Evolutionary conservation across 2,888 invertebrate genomes (phyloP), one percentile per base, ranked within the genome.

Genomic region (Teleogryllus oceanicus): DNA sequence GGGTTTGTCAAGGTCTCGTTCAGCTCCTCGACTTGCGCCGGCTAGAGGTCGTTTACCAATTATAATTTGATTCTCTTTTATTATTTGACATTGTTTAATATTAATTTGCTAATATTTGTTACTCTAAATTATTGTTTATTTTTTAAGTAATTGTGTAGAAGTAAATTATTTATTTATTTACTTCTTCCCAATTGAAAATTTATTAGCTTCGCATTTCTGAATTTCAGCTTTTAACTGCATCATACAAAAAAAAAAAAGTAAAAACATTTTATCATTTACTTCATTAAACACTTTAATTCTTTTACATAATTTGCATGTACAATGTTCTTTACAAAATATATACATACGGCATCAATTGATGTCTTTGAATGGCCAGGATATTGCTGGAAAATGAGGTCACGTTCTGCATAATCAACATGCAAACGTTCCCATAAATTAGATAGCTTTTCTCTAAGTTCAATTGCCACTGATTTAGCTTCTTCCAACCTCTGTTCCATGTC

Each of bases 341-440:
- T 37, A 85, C 84, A 84, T 82, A 87, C 86, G 8, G 91, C 91
- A 49, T 88, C 87, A 81, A 92, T 88, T 1, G 91, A 89, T 1
- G 86, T 85, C 0, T 89, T 87, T 78, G 90, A 90, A 85, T 90
- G 90, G 4, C 92, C 92, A 0, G 88, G 88, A 85, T 92, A 88
- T 0, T 89, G 89, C 82, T 91, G 89, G 50, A 92, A 86, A 86
- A 94, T 94, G 79, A 89, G 89, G 80, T 92, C 90, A 21, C 92
- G 88, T 79, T 92, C 90, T 11, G 90, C 88, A 50, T 90, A 88
- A 20, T 92, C 90, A 79, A 93, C 91, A 20, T 94, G 92, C 20
- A 96, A 87, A 81, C 93, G 91, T 24, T 92, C 91, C 95, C 96
- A 96, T 0, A 96, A 87, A 49, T 89, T 88, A 0, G 89, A 85